These are phyloP conservation scores for Oryzias curvinotus DNA, from an alignment of 2,113 vertebrate species.

Conservation along the genomic window DNA sequence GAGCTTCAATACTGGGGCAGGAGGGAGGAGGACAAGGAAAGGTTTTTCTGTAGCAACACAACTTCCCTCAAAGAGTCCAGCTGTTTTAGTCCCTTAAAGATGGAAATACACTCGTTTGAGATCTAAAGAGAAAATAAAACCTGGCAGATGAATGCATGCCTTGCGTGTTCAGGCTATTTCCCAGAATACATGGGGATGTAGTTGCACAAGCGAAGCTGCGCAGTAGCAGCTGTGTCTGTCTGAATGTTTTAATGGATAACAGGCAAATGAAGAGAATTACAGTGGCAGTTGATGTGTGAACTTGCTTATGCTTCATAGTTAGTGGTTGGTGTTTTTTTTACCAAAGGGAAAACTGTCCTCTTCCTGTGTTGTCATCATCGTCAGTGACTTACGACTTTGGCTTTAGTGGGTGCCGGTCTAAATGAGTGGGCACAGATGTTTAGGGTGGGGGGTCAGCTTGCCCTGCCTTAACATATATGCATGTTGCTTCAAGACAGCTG, in stretches of 20 bases:
- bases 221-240: conserved; percentile 47
- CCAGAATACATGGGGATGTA: conserved; percentile 2
- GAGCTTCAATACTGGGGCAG: conserved; percentile 58
- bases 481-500: conserved; percentile 57
- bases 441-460: conserved; percentile 32
- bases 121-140: conserved; percentile 1
- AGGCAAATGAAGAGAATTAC: conserved; percentile 47
- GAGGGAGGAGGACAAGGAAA: conserved; percentile 36
- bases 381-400: conserved; percentile 38
- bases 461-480: conserved; percentile 24
- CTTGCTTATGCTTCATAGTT: conserved; percentile 38
- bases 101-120: conserved; percentile 6
- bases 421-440: conserved; percentile 49
- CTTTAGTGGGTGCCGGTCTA: conserved; percentile 27
- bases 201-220: not conserved
- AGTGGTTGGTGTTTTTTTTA: conserved; percentile 40
- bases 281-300: conserved; percentile 58
- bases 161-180: conserved; percentile 1
- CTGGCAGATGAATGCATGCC: conserved; percentile 1
- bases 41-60: conserved; percentile 22
- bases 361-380: conserved; percentile 45
- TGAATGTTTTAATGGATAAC: conserved; percentile 52
- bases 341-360: conserved; percentile 33
- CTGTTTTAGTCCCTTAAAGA: conserved; percentile 23
- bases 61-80: conserved; percentile 35